phyloP scores from a whole-genome alignment of 2,888 invertebrate genomes.

The Lepidochrysops patricia region DNA sequence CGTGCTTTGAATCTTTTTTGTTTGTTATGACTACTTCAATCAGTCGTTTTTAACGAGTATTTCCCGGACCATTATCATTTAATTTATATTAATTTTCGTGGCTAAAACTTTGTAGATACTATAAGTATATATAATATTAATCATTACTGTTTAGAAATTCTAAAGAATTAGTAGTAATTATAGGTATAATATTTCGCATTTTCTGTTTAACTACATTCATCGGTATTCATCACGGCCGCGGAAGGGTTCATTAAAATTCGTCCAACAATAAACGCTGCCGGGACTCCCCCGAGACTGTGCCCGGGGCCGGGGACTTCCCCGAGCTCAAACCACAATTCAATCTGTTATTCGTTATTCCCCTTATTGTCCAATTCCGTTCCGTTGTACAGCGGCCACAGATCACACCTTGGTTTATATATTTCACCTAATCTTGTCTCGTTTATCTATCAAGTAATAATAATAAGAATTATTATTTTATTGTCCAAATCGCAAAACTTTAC shows the following conservation, averaged over 20 bases:
- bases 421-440: not conserved
- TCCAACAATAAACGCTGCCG: slow-evolving; percentile 51
- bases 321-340: slow-evolving; percentile 61
- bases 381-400: slow-evolving; percentile 20
- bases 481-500: too few species aligned
- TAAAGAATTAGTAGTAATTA: too few species aligned
- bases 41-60: too few species aligned
- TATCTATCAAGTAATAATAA: too few species aligned
- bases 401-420: not conserved
- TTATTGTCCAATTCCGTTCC: slow-evolving; percentile 40
- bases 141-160: too few species aligned
- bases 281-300: slow-evolving; percentile 31
- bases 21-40: too few species aligned
- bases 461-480: too few species aligned
- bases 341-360: slow-evolving; percentile 49
- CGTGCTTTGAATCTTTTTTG: too few species aligned
- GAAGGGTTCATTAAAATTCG: slow-evolving; percentile 66
- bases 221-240: slow-evolving; percentile 53
- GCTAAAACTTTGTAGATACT: too few species aligned
- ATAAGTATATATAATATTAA: too few species aligned
- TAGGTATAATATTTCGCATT: not conserved
- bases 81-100: too few species aligned
- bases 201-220: slow-evolving; percentile 46
- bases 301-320: slow-evolving; percentile 38
- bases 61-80: too few species aligned